Evolutionary conservation across 2,888 invertebrate species (phyloP), one percentile per base, ranked within the genome.

Genomic region (Isoperla grammatica): DNA sequence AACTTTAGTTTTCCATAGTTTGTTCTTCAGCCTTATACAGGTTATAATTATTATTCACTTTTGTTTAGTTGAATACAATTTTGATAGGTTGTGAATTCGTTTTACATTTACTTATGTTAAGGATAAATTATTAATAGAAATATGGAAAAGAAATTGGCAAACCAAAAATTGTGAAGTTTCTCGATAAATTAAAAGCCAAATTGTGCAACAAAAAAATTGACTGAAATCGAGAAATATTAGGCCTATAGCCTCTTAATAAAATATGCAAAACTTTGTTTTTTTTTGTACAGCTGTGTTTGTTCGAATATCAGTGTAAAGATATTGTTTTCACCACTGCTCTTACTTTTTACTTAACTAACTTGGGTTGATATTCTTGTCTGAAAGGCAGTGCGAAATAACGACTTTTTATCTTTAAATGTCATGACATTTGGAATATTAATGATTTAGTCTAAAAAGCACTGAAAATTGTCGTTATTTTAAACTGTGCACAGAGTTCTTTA

Each of bases 31-130:
- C 29, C 29, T 29, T 29, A 29, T 29, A 29, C 29, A 29, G 29
- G 29, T 29, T 29, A 29, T 29, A 29, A 29, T 29, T 29, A 29
- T 29, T 6, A 4, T 29, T 29, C 4, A 29, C 29, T 29, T 29
- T 8, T 29, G n/a, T 29, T 29, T 46, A 49, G 29, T 49, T 23
- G 22, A 22, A 29, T 49, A 23, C 23, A 49, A 29, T 23, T 37
- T 39, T 19, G 39, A 53, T 53, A 39, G 53, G 53, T 53, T 53
- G 53, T 53, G 53, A 53, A 53, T 19, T 17, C 29, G 29, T 13
- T 17, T 45, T 45, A 45, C 17, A 45, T 45, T 53, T 53, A 53
- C 37, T 53, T 19, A 37, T 39, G 35, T 49, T n/a, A 22, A 48
- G 22, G 12, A 20, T 22, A 22, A 48, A 22, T 48, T 48, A 48